Conservation (phyloP, 2,113 vertebrate species). For the Myiopsitta monachus region DNA sequence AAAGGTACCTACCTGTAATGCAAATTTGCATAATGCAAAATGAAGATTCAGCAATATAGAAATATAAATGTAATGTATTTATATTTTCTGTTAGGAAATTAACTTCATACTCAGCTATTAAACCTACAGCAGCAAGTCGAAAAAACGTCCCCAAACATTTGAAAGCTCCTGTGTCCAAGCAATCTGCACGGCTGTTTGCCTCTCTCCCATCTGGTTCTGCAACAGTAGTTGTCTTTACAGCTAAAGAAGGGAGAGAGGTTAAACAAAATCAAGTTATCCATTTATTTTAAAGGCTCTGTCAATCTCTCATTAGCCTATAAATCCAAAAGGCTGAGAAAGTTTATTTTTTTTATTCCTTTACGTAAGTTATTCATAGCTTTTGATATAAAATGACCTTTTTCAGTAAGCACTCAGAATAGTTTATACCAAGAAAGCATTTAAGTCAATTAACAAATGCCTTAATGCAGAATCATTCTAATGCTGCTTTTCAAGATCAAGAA, state of each 20-base stretch:
- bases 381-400: background rate
- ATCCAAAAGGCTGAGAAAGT: background rate
- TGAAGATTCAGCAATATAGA: background rate
- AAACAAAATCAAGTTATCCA: background rate
- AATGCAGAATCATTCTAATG: background rate
- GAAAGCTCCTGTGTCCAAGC: slow-evolving; percentile 86
- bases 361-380: background rate
- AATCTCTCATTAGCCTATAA: background rate
- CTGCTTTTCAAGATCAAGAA: background rate
- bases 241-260: slow-evolving; percentile 63
- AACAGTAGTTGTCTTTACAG: slow-evolving; percentile 88
- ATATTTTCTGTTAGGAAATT: background rate
- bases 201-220: slow-evolving; percentile 90
- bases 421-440: background rate
- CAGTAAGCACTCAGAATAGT: background rate
- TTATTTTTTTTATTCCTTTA: background rate
- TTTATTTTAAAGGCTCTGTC: background rate
- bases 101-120: slow-evolving; percentile 76
- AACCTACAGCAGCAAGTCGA: slow-evolving; percentile 71
- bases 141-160: slow-evolving; percentile 87
- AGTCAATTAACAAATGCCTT: background rate
- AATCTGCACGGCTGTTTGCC: slow-evolving; percentile 89
- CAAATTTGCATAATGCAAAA: background rate
- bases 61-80: background rate
- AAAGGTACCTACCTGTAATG: background rate